Conservation (phyloP, 1,140 invertebrate genomes). For the Solenopsis invicta region DNA sequence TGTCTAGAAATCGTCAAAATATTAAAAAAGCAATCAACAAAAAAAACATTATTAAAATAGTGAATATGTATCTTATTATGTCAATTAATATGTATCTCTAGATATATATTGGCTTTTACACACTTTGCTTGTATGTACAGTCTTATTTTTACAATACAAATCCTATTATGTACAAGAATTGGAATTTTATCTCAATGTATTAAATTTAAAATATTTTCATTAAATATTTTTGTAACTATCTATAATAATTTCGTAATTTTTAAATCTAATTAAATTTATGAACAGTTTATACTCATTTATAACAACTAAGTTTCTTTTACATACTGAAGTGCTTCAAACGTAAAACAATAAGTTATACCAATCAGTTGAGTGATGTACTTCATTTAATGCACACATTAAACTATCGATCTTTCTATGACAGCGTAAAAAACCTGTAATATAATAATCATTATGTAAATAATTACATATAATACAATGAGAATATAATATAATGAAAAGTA, state of each 20-base stretch:
- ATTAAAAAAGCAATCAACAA: neutral
- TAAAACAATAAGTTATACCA: neutral
- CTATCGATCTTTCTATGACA: slow-evolving; percentile 64
- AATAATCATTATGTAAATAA: slow-evolving; percentile 65
- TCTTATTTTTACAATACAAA: neutral
- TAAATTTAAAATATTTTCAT: slow-evolving; percentile 12
- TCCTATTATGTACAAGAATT: neutral
- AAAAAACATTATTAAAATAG: neutral
- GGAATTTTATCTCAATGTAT: neutral
- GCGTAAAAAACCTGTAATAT: slow-evolving; percentile 78
- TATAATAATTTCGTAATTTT: neutral
- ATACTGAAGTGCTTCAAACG: neutral
- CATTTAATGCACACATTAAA: slow-evolving; percentile 57
- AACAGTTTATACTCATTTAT: neutral
- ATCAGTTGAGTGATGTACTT: slow-evolving; percentile 23
- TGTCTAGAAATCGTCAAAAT: neutral
- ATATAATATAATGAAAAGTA: slow-evolving; percentile 31
- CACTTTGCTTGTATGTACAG: neutral
- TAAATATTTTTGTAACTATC: neutral
- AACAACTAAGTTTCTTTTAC: neutral
- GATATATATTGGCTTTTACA: neutral
- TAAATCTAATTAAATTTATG: neutral
- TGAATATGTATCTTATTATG: neutral
- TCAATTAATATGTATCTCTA: neutral
- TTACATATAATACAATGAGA: slow-evolving; percentile 18